These are phyloP conservation scores for Megaceryle maxima DNA, from an alignment of 2,113 vertebrate species.

Conservation along the genomic window DNA sequence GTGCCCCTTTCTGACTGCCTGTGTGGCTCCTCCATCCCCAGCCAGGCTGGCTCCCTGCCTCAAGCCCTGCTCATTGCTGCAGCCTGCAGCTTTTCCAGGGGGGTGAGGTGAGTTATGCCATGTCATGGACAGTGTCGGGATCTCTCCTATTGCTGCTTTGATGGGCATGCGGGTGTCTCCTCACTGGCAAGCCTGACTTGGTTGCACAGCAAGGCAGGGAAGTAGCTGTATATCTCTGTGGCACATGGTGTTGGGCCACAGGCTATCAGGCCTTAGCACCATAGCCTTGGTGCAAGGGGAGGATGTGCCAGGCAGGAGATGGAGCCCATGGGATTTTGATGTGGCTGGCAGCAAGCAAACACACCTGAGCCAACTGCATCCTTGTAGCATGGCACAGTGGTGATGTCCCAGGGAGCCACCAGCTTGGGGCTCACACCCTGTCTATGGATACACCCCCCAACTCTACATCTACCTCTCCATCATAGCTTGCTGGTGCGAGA, in stretches of 20 bases:
- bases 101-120: accelerated
- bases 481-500: accelerated
- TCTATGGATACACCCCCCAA: background rate
- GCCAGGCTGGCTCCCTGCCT: background rate
- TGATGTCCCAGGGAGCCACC: accelerated
- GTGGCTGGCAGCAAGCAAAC: background rate
- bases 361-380: background rate
- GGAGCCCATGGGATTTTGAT: background rate
- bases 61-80: background rate
- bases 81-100: background rate
- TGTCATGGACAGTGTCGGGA: accelerated
- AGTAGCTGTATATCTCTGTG: background rate
- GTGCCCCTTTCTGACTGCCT: background rate
- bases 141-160: background rate
- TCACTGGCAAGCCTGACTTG: accelerated
- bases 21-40: background rate
- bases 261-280: background rate
- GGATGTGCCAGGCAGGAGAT: background rate
- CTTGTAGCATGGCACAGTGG: accelerated
- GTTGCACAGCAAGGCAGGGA: background rate
- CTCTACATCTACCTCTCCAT: background rate
- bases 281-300: background rate
- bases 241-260: accelerated
- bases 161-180: background rate
- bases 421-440: background rate